Conservation (phyloP, 2,797 vertebrate genomes). For the Pantherophis vulpinus region DNA sequence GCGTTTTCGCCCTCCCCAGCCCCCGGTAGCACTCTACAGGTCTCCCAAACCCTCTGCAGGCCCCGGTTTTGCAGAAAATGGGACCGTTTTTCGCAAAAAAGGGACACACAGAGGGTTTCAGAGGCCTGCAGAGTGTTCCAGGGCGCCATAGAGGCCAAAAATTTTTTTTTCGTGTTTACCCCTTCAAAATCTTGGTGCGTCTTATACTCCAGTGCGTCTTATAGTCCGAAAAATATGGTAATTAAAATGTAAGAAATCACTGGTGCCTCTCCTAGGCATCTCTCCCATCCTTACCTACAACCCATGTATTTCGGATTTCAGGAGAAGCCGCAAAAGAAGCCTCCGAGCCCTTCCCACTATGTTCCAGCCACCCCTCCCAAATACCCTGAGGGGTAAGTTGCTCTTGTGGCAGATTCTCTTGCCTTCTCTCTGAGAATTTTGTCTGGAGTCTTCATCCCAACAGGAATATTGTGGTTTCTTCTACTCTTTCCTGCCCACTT, state of each 20-base stretch:
- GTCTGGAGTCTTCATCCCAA: background rate
- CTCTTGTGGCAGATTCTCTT: background rate
- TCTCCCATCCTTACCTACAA: background rate
- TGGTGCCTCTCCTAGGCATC: background rate
- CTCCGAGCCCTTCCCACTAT: constrained; percentile 76
- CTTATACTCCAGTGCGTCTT: too few relatives aligned
- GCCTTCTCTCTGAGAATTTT: background rate
- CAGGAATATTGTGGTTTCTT: background rate
- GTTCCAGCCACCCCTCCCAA: constrained; percentile 78
- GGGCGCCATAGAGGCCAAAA: too few relatives aligned
- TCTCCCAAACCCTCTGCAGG: too few relatives aligned
- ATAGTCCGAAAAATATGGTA: background rate
- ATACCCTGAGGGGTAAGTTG: constrained; percentile 77
- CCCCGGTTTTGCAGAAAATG: too few relatives aligned
- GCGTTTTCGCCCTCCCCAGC: too few relatives aligned
- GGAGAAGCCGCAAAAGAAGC: constrained; percentile 81
- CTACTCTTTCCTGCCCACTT: background rate
- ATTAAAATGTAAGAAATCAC: background rate
- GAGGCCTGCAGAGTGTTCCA: too few relatives aligned
- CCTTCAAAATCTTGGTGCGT: too few relatives aligned
- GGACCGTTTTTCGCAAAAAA: too few relatives aligned
- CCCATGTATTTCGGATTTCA: constrained; percentile 55
- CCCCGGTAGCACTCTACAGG: too few relatives aligned
- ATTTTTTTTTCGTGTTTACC: too few relatives aligned
- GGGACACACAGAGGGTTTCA: too few relatives aligned